Evolutionary conservation across 2,113 vertebrate genomes (phyloP).

Genomic region (Phalacrocorax brasilianus): DNA sequence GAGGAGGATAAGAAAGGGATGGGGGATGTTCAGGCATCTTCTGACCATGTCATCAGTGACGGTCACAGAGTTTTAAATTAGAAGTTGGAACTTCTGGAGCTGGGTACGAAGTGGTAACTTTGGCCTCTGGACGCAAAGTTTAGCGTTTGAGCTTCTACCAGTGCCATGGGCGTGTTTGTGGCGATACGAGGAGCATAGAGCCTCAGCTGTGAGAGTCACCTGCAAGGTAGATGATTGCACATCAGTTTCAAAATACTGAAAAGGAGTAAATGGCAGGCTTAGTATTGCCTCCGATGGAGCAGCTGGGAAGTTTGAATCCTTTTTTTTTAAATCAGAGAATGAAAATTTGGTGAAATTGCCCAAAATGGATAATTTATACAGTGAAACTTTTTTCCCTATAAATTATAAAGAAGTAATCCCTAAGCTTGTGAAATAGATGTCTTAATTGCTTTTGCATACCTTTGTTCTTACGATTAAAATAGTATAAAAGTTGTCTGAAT

Average conservation of each 20-base stretch:
- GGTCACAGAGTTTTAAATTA: neutral
- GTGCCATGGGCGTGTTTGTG: accelerated
- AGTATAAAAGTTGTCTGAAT: neutral
- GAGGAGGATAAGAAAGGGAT: accelerated
- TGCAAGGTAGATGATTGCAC: neutral
- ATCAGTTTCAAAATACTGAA: neutral
- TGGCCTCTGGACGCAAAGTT: neutral
- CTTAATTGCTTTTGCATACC: neutral
- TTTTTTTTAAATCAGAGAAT: neutral
- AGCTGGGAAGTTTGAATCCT: neutral
- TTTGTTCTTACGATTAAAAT: neutral
- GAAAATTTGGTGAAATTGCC: neutral
- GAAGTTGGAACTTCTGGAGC: neutral
- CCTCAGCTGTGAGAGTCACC: neutral
- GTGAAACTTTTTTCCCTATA: neutral
- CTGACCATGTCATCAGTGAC: neutral
- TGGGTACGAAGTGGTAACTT: neutral
- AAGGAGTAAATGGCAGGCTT: neutral
- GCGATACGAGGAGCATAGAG: neutral
- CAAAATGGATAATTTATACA: neutral
- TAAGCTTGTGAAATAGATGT: neutral
- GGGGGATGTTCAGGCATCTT: neutral
- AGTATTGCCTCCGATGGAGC: neutral
- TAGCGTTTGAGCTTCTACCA: neutral
- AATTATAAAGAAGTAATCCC: neutral